These are phyloP conservation scores for Stenurella melanura DNA, from an alignment of 2,888 invertebrate species.

Conservation along the genomic window DNA sequence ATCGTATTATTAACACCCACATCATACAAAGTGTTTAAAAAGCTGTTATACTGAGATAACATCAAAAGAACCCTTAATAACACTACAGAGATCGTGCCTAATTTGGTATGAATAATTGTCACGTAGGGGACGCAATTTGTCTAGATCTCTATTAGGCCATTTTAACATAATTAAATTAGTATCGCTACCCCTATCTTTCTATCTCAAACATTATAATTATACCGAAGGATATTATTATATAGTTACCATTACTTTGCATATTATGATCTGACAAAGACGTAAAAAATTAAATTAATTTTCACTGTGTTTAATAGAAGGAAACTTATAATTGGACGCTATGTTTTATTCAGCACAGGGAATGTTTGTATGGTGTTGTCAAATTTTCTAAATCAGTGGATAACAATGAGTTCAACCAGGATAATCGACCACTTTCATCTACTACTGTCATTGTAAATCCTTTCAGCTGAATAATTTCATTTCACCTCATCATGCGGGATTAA, in stretches of 20 bases:
- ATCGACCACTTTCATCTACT: neutral
- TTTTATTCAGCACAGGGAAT: neutral
- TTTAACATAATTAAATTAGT: slow-evolving; percentile 61
- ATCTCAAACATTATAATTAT: slow-evolving; percentile 38
- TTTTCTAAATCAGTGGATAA: neutral
- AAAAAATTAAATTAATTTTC: slow-evolving; percentile 1
- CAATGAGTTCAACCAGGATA: neutral
- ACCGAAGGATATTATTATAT: slow-evolving; percentile 25
- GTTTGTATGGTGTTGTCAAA: neutral
- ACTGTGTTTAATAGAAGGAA: neutral
- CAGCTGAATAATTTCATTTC: neutral
- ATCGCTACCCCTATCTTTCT: slow-evolving; percentile 61
- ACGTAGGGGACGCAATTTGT: slow-evolving; percentile 63
- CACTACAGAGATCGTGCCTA: slow-evolving; percentile 50
- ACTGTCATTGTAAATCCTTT: neutral
- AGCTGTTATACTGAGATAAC: slow-evolving; percentile 36
- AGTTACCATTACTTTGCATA: slow-evolving; percentile 31
- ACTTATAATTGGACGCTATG: neutral
- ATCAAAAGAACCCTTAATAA: slow-evolving; percentile 39
- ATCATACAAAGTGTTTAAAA: slow-evolving; percentile 37
- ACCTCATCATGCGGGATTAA: neutral
- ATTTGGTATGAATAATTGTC: slow-evolving; percentile 58
- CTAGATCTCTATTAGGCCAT: slow-evolving; percentile 61
- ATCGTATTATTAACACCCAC: slow-evolving; percentile 11
- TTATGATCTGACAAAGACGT: neutral